phyloP scores from a whole-genome alignment of 2,113 vertebrate species.

The Ascaphus truei region DNA sequence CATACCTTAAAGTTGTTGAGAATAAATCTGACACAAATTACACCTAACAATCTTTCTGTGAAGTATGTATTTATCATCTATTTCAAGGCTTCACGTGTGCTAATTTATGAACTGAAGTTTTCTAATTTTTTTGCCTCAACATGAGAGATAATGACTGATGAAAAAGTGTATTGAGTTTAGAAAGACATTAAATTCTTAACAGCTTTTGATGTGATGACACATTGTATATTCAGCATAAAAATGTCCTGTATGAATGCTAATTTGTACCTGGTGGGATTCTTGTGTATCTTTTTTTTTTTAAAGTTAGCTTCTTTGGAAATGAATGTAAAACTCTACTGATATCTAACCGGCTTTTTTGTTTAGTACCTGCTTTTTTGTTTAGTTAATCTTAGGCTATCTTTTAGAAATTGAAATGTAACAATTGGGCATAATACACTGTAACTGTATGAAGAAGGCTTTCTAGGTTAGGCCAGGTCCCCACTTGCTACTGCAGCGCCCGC shows the following conservation, averaged over 20 bases:
- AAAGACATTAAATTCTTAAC: not conserved
- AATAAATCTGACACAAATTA: not conserved
- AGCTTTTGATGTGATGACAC: not conserved
- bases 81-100: not conserved
- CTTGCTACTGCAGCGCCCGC: no score
- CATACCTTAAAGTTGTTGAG: not conserved
- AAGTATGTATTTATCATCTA: slow-evolving; percentile 1
- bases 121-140: not conserved
- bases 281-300: no score
- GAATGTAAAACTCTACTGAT: no score
- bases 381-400: no score
- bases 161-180: not conserved
- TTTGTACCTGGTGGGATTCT: no score
- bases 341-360: no score
- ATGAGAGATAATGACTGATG: not conserved
- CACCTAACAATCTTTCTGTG: not conserved
- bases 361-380: no score
- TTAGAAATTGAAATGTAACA: no score
- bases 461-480: no score
- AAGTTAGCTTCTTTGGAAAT: no score
- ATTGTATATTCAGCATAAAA: not conserved
- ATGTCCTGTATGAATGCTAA: not conserved
- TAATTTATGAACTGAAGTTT: slow-evolving; percentile 6
- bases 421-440: no score
- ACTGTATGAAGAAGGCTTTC: no score